Evolutionary conservation across 2,888 invertebrate species (phyloP).

Genomic region (Nephrocerus scutellatus): DNA sequence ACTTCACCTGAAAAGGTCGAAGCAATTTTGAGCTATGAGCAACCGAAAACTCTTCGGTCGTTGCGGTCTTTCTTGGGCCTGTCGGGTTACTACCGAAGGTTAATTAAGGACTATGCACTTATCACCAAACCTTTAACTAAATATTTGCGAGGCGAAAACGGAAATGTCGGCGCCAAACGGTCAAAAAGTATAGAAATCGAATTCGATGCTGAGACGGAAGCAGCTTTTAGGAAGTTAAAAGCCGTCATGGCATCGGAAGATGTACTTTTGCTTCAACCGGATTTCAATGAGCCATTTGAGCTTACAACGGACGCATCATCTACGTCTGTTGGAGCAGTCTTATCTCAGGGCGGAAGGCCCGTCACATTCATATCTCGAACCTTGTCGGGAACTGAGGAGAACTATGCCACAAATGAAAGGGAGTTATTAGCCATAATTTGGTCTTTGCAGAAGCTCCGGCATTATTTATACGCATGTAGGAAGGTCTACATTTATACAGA

Average conservation of each 20-base stretch:
- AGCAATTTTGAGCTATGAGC: no score
- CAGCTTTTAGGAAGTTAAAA: conserved; percentile 3
- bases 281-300: conserved; percentile 30
- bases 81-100: conserved; percentile 9
- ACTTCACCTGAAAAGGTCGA: no score
- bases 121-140: conserved; percentile 7
- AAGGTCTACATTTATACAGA: conserved; percentile 14
- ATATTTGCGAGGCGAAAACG: conserved; percentile 7
- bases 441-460: conserved; percentile 34
- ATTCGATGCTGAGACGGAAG: conserved; percentile 2
- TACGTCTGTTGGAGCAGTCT: conserved; percentile 26
- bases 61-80: conserved; percentile 5
- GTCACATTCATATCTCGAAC: conserved; percentile 30
- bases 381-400: conserved; percentile 21
- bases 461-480: conserved; percentile 33
- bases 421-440: conserved; percentile 34
- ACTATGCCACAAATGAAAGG: conserved; percentile 33
- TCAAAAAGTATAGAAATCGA: conserved; percentile 3
- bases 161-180: conserved; percentile 5
- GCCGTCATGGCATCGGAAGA: conserved; percentile 6
- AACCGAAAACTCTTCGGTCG: conserved; percentile 7
- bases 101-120: conserved; percentile 6
- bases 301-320: conserved; percentile 31
- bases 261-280: conserved; percentile 24
- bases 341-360: conserved; percentile 27